Evolutionary conservation across 2,888 invertebrate species (phyloP).

Genomic region (Troides aeacus): DNA sequence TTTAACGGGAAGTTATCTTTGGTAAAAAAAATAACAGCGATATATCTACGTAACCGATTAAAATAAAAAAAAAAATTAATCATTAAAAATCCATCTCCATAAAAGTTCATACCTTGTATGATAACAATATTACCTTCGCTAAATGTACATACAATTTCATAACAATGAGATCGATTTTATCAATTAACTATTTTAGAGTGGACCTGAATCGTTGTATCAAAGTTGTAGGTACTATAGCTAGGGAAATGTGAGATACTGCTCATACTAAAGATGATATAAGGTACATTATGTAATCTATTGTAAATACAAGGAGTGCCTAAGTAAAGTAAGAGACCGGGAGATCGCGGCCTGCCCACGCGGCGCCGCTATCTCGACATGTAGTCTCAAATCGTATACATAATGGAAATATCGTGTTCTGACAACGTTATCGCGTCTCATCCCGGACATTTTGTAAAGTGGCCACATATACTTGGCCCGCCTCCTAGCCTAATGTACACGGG

Average conservation of each 20-base stretch:
- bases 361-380: constrained; percentile 75
- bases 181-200: constrained; percentile 57
- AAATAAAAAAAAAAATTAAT: constrained; percentile 55
- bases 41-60: constrained; percentile 49
- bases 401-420: constrained; percentile 80
- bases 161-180: constrained; percentile 78
- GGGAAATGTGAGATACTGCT: constrained; percentile 15
- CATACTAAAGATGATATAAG: constrained; percentile 18
- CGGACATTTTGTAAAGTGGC: constrained; percentile 79
- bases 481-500: constrained; percentile 46
- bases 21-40: constrained; percentile 64
- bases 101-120: constrained; percentile 79
- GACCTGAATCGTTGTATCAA: constrained; percentile 67
- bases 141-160: constrained; percentile 62
- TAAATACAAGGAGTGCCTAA: constrained; percentile 47
- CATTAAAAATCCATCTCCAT: constrained; percentile 44
- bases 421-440: constrained; percentile 78
- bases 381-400: constrained; percentile 81
- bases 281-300: constrained; percentile 39
- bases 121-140: constrained; percentile 73
- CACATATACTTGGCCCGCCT: constrained; percentile 64
- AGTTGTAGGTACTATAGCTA: constrained; percentile 27
- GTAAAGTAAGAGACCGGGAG: constrained; percentile 46
- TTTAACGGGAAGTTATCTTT: constrained; percentile 72
- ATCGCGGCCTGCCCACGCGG: constrained; percentile 61